A percentile compares a stretch with the other conserved stretches of the same genome.
phyloP scores from a whole-genome alignment of 2,797 vertebrate genomes.

The Numenius phaeopus region DNA sequence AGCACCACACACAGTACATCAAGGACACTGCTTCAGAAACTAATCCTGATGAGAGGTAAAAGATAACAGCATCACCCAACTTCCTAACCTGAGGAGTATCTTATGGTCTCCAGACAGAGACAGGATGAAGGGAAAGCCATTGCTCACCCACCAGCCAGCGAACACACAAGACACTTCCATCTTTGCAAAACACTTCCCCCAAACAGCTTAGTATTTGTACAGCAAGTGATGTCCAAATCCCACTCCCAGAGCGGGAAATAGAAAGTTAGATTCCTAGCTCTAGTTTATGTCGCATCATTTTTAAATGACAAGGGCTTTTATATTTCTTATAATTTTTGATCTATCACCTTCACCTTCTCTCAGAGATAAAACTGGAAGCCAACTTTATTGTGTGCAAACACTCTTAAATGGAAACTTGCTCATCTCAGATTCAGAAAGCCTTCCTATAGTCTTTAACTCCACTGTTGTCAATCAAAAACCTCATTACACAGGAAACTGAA shows the following conservation, averaged over 20 bases:
- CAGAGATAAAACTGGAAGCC: conserved; percentile 10
- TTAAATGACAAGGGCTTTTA: neutral
- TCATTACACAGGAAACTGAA: conserved; percentile 63
- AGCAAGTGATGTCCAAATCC: neutral
- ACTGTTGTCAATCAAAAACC: conserved; percentile 61
- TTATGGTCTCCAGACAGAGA: neutral
- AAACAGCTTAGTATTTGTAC: neutral
- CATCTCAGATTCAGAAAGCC: conserved; percentile 53
- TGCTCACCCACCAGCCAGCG: neutral
- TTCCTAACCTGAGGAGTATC: neutral
- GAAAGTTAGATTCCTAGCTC: neutral
- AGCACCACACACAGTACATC: neutral
- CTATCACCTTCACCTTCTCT: neutral
- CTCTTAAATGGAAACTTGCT: conserved; percentile 23
- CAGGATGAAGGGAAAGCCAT: neutral
- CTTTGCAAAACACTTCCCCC: neutral
- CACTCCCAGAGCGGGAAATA: neutral
- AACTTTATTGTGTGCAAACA: conserved; percentile 15
- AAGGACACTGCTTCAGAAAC: neutral
- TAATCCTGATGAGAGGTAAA: neutral
- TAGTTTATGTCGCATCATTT: neutral
- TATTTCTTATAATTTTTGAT: conserved; percentile 22
- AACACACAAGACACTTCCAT: fast-evolving
- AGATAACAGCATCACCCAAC: neutral
- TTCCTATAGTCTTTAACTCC: conserved; percentile 36